Evolutionary conservation across 2,888 invertebrate genomes (phyloP), one percentile per base, ranked within the genome.

Genomic region (Eilema caniola): DNA sequence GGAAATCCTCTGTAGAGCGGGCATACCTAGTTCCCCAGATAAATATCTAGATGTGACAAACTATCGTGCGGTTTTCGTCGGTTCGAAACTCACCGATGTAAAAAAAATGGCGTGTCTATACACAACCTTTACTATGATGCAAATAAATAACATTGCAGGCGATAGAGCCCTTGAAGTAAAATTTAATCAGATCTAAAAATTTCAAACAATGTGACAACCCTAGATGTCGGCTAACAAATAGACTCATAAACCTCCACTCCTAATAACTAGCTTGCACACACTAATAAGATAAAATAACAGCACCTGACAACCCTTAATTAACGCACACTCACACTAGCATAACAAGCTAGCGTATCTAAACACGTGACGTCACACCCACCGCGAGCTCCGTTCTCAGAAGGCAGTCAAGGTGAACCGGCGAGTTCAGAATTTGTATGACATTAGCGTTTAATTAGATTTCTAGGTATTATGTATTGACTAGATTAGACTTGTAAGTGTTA

Each of bases 321-420:
- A 67, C 59, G 2, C 61, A 70, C 62, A 66, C 70, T 12, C 61
- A 70, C 62, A 66, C 70, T 20, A n/a, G 67, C 56, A n/a, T n/a
- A n/a, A n/a, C n/a, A 8, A 47, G 59, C 57, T 67, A 66, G 62
- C 70, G 66, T 70, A 47, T 67, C 70, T 70, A 70, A 70, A 47
- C 57, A 33, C 14, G 37, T 59, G 63, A 69, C 62, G 63, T 66
- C 59, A 65, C 60, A 25, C 59, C 20, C 41, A 8, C 11, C 72
- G n/a, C 67, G 37, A 69, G 72, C 67, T 62, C 75, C 71, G 70
- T 81, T 77, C 76, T 67, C 61, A 33, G 75, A 83, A 81, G 75
- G 67, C 69, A 60, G 66, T 66, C 83, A 83, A 83, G 84, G 84
- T 71, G 67, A 80, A 70, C 84, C n/a, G 57, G 69, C 74, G 53